These are phyloP conservation scores for Drosophila eugracilis DNA, from an alignment of 1,140 invertebrate species.

Conservation along the genomic window DNA sequence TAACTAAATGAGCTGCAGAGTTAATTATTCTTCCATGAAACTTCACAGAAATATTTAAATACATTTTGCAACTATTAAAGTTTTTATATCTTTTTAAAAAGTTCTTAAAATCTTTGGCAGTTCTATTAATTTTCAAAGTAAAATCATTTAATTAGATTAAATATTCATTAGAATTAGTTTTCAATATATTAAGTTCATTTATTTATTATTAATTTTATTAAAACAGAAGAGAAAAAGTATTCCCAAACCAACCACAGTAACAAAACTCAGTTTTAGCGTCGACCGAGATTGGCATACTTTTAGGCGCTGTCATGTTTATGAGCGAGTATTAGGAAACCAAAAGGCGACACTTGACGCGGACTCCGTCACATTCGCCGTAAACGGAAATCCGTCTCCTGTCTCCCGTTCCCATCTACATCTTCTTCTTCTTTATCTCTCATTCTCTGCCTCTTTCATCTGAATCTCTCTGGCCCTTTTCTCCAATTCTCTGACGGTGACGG, in stretches of 20 bases:
- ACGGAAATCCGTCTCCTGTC: neutral
- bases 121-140: too few species aligned
- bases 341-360: conserved; percentile 12
- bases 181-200: too few species aligned
- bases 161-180: too few species aligned
- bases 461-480: neutral
- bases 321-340: conserved; percentile 27
- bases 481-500: conserved; percentile 49
- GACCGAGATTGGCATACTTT: conserved; percentile 19
- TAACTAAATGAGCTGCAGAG: too few species aligned
- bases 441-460: neutral
- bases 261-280: neutral
- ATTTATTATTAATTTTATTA: too few species aligned
- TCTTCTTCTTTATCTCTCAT: neutral
- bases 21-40: too few species aligned
- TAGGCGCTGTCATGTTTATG: conserved; percentile 39
- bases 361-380: neutral
- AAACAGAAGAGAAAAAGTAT: too few species aligned
- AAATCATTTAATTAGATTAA: too few species aligned
- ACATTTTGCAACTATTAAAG: too few species aligned
- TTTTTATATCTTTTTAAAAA: too few species aligned
- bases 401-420: neutral
- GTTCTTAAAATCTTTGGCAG: too few species aligned
- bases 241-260: conserved; percentile 5
- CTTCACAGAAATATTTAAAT: too few species aligned